Conservation (phyloP, 2,113 vertebrate genomes). For the Equus quagga region DNA sequence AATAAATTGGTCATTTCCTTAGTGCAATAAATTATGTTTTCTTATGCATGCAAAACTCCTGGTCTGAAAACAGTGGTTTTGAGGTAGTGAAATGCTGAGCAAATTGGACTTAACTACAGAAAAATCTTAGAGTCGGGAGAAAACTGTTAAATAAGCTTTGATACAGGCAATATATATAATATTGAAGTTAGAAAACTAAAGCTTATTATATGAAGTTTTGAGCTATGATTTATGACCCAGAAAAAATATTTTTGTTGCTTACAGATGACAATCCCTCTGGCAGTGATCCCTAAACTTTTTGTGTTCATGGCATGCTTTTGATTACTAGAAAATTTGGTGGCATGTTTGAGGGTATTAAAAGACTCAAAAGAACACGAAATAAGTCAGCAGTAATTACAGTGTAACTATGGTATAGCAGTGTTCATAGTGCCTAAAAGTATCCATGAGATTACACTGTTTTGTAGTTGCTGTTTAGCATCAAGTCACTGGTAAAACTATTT, state of each 20-base stretch:
- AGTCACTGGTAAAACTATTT: background rate
- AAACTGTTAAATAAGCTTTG: conserved; percentile 39
- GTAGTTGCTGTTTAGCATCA: background rate
- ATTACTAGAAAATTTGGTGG: conserved; percentile 13
- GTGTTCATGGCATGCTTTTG: background rate
- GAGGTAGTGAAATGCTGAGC: conserved; percentile 20
- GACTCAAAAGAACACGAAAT: background rate
- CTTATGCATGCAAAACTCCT: background rate
- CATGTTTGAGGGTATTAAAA: conserved; percentile 2
- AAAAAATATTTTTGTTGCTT: conserved; percentile 42
- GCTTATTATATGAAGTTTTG: background rate
- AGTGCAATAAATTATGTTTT: conserved; percentile 13
- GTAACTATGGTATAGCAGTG: background rate
- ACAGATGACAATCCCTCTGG: background rate
- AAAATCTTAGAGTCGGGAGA: conserved; percentile 23
- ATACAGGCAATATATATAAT: background rate
- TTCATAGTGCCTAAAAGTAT: background rate
- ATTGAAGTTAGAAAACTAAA: conserved; percentile 16
- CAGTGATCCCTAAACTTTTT: background rate
- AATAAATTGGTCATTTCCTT: conserved; percentile 25
- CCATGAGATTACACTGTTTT: background rate
- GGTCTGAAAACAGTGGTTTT: conserved; percentile 43
- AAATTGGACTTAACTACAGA: conserved; percentile 26
- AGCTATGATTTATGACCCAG: conserved; percentile 31
- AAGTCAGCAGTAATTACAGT: background rate